phyloP scores from a whole-genome alignment of 2,888 invertebrate species.

The Acanthopleura granulata region DNA sequence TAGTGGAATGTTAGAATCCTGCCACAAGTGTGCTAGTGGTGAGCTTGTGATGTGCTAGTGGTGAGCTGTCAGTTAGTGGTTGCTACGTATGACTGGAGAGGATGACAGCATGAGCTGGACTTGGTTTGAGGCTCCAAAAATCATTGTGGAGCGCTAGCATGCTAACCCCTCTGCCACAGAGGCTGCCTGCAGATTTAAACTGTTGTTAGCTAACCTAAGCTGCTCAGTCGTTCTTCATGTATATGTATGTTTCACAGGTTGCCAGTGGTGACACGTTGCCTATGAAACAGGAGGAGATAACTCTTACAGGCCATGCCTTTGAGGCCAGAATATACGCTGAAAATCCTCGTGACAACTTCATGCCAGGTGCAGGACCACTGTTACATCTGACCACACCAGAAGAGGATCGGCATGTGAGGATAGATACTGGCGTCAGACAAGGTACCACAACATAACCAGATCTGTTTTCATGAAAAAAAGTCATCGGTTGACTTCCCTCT shows the following conservation, averaged over 20 bases:
- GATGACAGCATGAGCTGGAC: too few species aligned
- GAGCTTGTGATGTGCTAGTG: too few species aligned
- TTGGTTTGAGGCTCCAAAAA: too few species aligned
- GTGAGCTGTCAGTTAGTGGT: too few species aligned
- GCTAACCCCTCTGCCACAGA: too few species aligned
- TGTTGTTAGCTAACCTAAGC: too few species aligned
- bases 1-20: too few species aligned
- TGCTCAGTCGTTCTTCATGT: too few species aligned
- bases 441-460: conserved; percentile 41
- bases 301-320: conserved; percentile 87
- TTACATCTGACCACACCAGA: conserved; percentile 81
- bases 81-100: too few species aligned
- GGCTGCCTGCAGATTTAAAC: too few species aligned
- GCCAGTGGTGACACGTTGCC: conserved; percentile 92
- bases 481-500: background rate
- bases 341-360: conserved; percentile 79
- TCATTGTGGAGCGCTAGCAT: too few species aligned
- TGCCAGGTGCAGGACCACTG: conserved; percentile 93
- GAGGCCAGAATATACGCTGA: conserved; percentile 98
- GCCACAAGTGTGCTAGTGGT: too few species aligned
- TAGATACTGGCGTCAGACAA: conserved; percentile 83
- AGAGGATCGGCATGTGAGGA: conserved; percentile 75
- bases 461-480: background rate
- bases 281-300: conserved; percentile 82
- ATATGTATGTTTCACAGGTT: conserved; percentile 71